Conservation (phyloP, 2,888 invertebrate genomes). For the Axea sp. region DNA sequence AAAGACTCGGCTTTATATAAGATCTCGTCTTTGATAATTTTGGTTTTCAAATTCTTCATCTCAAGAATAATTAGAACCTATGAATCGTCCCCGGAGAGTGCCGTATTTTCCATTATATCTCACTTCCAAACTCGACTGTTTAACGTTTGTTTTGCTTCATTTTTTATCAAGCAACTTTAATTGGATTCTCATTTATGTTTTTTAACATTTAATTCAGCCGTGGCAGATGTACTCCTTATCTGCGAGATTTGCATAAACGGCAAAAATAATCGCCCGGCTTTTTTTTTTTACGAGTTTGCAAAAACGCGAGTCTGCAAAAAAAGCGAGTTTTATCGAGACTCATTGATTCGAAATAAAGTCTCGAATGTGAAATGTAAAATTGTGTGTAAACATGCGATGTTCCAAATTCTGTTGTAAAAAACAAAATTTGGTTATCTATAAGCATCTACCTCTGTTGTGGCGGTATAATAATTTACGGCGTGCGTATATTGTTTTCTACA, state of each 20-base stretch:
- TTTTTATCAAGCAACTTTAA: too few relatives aligned
- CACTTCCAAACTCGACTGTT: too few relatives aligned
- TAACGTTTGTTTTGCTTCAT: too few relatives aligned
- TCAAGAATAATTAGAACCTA: conserved; percentile 12
- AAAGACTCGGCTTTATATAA: conserved; percentile 2
- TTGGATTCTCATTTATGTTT: too few relatives aligned
- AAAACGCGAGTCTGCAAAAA: too few relatives aligned
- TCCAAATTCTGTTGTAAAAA: conserved; percentile 29
- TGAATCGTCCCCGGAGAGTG: conserved; percentile 14
- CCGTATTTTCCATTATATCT: too few relatives aligned
- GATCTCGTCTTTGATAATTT: conserved; percentile 11
- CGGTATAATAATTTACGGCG: conserved; percentile 49
- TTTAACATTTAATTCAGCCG: too few relatives aligned
- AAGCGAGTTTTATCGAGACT: conserved; percentile 2
- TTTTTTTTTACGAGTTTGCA: too few relatives aligned
- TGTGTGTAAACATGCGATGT: conserved; percentile 29
- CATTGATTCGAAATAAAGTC: conserved; percentile 9
- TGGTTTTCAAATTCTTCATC: conserved; percentile 17
- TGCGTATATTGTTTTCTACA: conserved; percentile 55
- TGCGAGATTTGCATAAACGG: too few relatives aligned
- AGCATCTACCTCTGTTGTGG: conserved; percentile 21
- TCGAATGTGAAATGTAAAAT: conserved; percentile 2
- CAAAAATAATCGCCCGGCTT: too few relatives aligned
- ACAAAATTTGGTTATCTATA: conserved; percentile 42
- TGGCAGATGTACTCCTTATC: too few relatives aligned